Conservation (phyloP, 2,888 invertebrate genomes). For the Scaptomyza tumidula region DNA sequence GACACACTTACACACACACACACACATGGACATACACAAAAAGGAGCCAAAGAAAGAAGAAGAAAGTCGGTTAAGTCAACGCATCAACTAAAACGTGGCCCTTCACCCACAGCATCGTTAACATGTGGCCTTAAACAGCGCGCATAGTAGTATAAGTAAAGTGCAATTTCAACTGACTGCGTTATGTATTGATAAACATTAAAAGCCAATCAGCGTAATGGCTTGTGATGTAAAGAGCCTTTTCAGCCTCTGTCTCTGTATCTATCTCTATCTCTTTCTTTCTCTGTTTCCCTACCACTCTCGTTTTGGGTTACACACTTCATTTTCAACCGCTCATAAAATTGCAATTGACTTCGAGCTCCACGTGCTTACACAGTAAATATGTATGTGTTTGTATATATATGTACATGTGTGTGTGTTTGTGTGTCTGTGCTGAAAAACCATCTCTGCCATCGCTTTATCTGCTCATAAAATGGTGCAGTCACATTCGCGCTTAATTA, state of each 20-base stretch:
- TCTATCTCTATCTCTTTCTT: conserved; percentile 7
- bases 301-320: conserved; percentile 48
- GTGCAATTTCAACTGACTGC: conserved; percentile 43
- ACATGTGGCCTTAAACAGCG: conserved; percentile 16
- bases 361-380: conserved; percentile 2
- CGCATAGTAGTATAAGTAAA: neutral
- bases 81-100: conserved; percentile 30
- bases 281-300: neutral
- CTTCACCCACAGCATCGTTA: conserved; percentile 19
- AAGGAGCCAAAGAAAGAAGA: neutral
- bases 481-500: conserved; percentile 79
- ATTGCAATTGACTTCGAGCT: conserved; percentile 74
- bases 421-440: neutral
- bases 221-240: conserved; percentile 66
- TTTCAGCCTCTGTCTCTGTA: conserved; percentile 10
- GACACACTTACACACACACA: conserved; percentile 25
- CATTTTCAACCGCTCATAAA: conserved; percentile 78
- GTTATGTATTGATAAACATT: conserved; percentile 78
- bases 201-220: conserved; percentile 78
- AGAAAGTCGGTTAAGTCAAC: conserved; percentile 10
- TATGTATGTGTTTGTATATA: conserved; percentile 10
- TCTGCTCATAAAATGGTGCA: conserved; percentile 64
- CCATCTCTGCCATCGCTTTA: neutral
- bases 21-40: neutral
- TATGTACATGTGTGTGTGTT: conserved; percentile 15